phyloP scores from a whole-genome alignment of 2,797 vertebrate genomes.

The Rhodeus uyekii region DNA sequence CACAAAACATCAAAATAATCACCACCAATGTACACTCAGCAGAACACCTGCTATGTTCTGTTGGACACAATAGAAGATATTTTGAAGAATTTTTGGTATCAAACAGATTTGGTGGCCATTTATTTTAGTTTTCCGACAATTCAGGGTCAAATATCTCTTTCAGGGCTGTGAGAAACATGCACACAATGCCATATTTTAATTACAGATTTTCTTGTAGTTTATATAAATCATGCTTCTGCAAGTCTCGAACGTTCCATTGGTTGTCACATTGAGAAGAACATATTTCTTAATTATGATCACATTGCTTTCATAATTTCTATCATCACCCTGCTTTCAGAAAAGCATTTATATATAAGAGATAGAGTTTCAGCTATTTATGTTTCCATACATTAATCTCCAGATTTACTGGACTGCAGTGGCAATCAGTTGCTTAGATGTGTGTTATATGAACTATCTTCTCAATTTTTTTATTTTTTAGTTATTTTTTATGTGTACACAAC shows the following conservation, averaged over 20 bases:
- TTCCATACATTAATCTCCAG: slow-evolving; percentile 21
- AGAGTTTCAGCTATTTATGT: neutral
- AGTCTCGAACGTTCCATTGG: no score
- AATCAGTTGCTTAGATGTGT: slow-evolving; percentile 5
- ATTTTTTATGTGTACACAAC: slow-evolving; percentile 43
- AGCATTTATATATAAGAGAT: slow-evolving; percentile 16
- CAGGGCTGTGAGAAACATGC: neutral
- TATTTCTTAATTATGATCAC: no score
- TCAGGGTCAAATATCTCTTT: neutral
- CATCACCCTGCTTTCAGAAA: slow-evolving; percentile 24
- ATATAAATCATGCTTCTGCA: no score
- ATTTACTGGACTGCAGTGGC: slow-evolving; percentile 34
- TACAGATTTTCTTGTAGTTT: neutral
- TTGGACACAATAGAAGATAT: neutral
- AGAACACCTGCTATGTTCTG: neutral
- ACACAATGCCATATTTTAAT: neutral
- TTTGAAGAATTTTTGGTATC: neutral
- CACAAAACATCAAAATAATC: neutral
- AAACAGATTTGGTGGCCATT: neutral
- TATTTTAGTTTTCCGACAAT: no score
- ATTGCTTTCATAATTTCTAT: neutral
- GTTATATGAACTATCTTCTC: neutral
- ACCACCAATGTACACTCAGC: neutral
- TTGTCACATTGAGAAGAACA: no score
- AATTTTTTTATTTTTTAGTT: neutral